Conservation (phyloP, 2,797 vertebrate genomes). For the Pempheris klunzingeri region DNA sequence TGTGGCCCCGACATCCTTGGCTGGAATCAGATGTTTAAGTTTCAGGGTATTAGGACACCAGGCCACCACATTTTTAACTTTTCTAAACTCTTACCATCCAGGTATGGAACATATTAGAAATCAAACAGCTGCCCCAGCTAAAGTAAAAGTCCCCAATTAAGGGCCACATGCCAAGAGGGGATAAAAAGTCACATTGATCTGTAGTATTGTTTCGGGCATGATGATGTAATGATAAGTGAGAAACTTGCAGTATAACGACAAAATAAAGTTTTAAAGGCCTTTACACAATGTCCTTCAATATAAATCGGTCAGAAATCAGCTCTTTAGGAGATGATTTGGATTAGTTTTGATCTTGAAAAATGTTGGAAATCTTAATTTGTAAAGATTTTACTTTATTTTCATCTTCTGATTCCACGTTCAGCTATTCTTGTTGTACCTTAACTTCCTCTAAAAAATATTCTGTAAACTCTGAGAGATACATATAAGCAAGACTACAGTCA, state of each 20-base stretch:
- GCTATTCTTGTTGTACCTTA: not conserved
- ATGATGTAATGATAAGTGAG: not conserved
- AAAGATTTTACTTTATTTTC: not conserved
- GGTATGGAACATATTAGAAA: too few species aligned
- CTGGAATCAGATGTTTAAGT: not conserved
- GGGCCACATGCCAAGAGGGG: not conserved
- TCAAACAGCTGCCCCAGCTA: too few species aligned
- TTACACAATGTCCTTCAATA: not conserved
- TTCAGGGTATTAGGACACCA: too few species aligned
- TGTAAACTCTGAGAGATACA: too few species aligned
- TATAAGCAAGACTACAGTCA: too few species aligned
- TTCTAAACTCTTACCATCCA: too few species aligned
- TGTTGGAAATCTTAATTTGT: too few species aligned
- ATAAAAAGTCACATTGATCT: not conserved
- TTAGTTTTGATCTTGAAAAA: not conserved
- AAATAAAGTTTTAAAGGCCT: constrained; percentile 11
- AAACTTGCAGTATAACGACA: not conserved
- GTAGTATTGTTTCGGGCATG: not conserved
- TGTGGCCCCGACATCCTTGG: not conserved
- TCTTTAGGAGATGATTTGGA: too few species aligned
- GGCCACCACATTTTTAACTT: too few species aligned
- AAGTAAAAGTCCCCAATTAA: too few species aligned
- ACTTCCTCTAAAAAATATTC: not conserved
- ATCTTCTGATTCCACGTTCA: not conserved
- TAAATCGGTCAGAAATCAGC: not conserved